Percentiles rank a stretch among this genome's conserved stretches.
Evolutionary conservation across 1,140 invertebrate genomes (phyloP).

Genomic region (Drosophila triauraria): DNA sequence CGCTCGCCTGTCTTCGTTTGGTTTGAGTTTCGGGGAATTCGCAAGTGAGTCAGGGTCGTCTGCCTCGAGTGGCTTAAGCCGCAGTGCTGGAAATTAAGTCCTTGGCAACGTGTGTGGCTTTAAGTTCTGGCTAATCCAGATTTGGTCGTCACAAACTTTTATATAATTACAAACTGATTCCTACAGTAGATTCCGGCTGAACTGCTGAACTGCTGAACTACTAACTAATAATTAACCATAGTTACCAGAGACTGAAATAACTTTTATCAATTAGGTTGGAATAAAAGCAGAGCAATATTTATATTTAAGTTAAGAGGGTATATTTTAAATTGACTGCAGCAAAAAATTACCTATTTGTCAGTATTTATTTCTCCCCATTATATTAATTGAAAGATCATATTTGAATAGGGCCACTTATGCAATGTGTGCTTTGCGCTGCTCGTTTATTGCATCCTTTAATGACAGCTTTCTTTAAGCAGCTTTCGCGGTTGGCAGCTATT

Average conservation of each 20-base stretch:
- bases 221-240: not conserved
- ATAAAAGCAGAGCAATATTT: too few relatives aligned
- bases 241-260: too few relatives aligned
- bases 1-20: conserved; percentile 22
- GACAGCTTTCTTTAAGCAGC: conserved; percentile 22
- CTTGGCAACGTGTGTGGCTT: conserved; percentile 27
- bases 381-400: not conserved
- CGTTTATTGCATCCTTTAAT: not conserved
- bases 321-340: too few relatives aligned
- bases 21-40: conserved; percentile 19
- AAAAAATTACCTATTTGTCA: too few relatives aligned
- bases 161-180: not conserved
- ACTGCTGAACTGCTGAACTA: too few relatives aligned
- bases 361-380: not conserved
- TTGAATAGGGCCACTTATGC: not conserved
- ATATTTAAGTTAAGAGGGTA: too few relatives aligned
- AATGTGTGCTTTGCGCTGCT: not conserved
- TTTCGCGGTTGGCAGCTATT: conserved; percentile 29
- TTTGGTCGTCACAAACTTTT: not conserved
- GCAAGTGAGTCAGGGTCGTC: conserved; percentile 38
- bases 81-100: conserved; percentile 14
- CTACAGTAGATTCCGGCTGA: not conserved
- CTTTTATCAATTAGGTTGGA: too few relatives aligned
- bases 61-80: conserved; percentile 26
- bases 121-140: conserved; percentile 12